phyloP scores from a whole-genome alignment of 2,888 invertebrate species.

The Cyaniris semiargus region DNA sequence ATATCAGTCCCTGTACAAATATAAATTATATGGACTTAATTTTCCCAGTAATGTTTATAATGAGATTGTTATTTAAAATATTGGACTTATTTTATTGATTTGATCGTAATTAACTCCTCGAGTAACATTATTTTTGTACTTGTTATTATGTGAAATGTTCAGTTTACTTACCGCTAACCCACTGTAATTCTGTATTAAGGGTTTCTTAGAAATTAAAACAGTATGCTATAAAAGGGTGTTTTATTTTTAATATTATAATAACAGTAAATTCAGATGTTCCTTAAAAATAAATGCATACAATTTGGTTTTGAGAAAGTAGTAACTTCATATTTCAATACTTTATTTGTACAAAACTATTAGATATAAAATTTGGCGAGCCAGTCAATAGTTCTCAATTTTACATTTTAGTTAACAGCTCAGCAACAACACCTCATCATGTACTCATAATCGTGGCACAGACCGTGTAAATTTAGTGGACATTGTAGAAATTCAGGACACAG shows the following conservation, averaged over 20 bases:
- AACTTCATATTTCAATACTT: too few relatives aligned
- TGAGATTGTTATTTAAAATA: slow-evolving; percentile 46
- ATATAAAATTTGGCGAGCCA: too few relatives aligned
- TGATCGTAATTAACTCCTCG: slow-evolving; percentile 55
- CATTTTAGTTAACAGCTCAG: slow-evolving; percentile 43
- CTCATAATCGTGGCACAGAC: slow-evolving; percentile 82
- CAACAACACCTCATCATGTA: slow-evolving; percentile 85
- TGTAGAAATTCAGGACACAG: slow-evolving; percentile 76
- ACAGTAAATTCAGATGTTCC: background rate
- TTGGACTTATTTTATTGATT: slow-evolving; percentile 48
- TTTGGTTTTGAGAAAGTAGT: too few relatives aligned
- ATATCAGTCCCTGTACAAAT: slow-evolving; percentile 43
- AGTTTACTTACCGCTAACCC: slow-evolving; percentile 77
- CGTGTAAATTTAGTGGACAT: slow-evolving; percentile 80
- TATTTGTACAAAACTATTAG: too few relatives aligned
- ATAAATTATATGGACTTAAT: slow-evolving; percentile 22
- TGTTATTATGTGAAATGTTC: slow-evolving; percentile 63
- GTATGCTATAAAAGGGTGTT: slow-evolving; percentile 75
- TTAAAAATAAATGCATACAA: too few relatives aligned
- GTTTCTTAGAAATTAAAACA: slow-evolving; percentile 81
- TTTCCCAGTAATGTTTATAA: slow-evolving; percentile 34
- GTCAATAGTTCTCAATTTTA: too few relatives aligned
- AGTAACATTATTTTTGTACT: slow-evolving; percentile 76
- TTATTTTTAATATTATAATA: slow-evolving; percentile 54
- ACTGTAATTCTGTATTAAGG: slow-evolving; percentile 78